Evolutionary conservation across 2,113 vertebrate species (phyloP).

Genomic region (Pholis gunnellus): DNA sequence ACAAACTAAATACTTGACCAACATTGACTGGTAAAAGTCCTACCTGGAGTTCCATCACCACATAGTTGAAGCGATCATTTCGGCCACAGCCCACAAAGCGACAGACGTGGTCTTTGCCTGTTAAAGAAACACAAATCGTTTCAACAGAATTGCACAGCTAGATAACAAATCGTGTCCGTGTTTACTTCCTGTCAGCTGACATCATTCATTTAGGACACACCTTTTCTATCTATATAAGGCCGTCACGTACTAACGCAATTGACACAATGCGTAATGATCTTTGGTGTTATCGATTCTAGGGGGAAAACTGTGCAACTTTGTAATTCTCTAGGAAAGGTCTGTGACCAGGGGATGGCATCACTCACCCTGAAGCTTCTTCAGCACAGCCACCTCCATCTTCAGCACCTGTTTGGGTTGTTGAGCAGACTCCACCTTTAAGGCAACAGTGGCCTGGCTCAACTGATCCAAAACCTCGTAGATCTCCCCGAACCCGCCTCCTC

Average conservation of each 20-base stretch:
- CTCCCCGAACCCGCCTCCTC: constrained; percentile 98
- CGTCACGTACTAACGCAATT: not conserved
- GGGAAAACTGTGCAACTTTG: not conserved
- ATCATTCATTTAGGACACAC: not conserved
- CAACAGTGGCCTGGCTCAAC: constrained; percentile 94
- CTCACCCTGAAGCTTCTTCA: constrained; percentile 98
- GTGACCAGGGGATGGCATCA: not conserved
- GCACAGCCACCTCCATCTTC: constrained; percentile 99
- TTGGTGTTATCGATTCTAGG: too few species aligned
- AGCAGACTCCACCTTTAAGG: constrained; percentile 97
- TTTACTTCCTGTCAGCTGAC: not conserved
- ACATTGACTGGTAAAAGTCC: not conserved
- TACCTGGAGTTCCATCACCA: constrained; percentile 99
- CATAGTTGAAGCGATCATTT: constrained; percentile 98
- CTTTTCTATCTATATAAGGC: not conserved
- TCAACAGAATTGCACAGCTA: not conserved
- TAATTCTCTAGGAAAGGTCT: not conserved
- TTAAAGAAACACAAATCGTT: not conserved
- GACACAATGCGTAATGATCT: not conserved
- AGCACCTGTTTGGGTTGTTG: constrained; percentile 98
- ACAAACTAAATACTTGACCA: not conserved
- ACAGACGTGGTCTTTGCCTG: constrained; percentile 98
- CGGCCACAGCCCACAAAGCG: constrained; percentile 98
- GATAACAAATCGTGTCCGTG: not conserved
- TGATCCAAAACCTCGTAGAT: constrained; percentile 98